phyloP scores from a whole-genome alignment of 2,888 invertebrate species.

The Clunio marinus region DNA sequence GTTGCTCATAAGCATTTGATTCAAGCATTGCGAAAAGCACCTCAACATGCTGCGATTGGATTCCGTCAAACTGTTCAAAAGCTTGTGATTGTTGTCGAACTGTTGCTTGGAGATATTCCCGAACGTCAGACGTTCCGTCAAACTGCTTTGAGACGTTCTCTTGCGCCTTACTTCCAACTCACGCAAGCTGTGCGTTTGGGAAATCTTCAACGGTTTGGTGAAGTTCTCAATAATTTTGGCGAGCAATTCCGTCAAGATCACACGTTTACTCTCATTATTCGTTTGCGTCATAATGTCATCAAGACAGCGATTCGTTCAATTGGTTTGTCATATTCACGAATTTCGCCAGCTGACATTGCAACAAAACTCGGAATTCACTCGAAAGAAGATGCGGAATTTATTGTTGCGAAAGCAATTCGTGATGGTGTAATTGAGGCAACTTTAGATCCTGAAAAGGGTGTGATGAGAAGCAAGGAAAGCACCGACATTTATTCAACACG shows the following conservation, averaged over 20 bases:
- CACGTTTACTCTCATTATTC: slow-evolving; percentile 91
- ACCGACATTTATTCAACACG: slow-evolving; percentile 95
- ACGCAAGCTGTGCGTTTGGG: slow-evolving; percentile 96
- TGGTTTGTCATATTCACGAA: slow-evolving; percentile 92
- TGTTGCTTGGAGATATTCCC: slow-evolving; percentile 95
- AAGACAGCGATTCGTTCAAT: slow-evolving; percentile 97
- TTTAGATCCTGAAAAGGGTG: slow-evolving; percentile 90
- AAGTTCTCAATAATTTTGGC: slow-evolving; percentile 85
- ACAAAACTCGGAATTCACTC: slow-evolving; percentile 89
- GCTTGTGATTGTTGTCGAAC: slow-evolving; percentile 88
- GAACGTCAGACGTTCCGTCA: slow-evolving; percentile 93
- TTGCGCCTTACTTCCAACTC: slow-evolving; percentile 94
- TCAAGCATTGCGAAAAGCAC: slow-evolving; percentile 93
- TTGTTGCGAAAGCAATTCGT: slow-evolving; percentile 95
- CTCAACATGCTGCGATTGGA: slow-evolving; percentile 96
- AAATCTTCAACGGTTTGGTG: slow-evolving; percentile 88
- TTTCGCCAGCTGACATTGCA: slow-evolving; percentile 92
- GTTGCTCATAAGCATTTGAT: slow-evolving; percentile 95
- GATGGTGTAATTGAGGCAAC: slow-evolving; percentile 99
- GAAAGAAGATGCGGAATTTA: slow-evolving; percentile 97
- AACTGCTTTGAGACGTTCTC: slow-evolving; percentile 77
- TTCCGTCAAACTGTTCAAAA: slow-evolving; percentile 98
- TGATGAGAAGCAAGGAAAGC: slow-evolving; percentile 96
- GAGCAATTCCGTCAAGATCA: slow-evolving; percentile 90
- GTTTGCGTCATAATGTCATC: slow-evolving; percentile 96